These are phyloP conservation scores for Typhlichthys eigenmanni DNA, from an alignment of 2,797 vertebrate species.

Conservation along the genomic window DNA sequence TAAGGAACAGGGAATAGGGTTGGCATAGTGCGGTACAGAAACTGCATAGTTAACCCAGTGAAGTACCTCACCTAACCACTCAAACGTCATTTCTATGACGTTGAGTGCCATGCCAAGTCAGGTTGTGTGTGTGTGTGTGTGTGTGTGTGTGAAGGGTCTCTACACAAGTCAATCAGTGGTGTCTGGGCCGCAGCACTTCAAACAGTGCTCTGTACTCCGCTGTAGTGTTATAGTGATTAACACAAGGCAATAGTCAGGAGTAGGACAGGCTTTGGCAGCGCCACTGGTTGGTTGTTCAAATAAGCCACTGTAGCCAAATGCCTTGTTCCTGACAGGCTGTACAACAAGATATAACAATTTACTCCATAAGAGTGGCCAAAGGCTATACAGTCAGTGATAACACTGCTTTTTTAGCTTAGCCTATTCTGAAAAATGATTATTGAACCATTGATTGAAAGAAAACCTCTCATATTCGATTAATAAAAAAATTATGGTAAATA, in stretches of 20 bases:
- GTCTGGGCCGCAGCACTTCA: conserved; percentile 64
- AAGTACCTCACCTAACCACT: conserved; percentile 52
- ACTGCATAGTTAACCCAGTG: conserved; percentile 30
- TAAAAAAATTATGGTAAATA: too few species aligned
- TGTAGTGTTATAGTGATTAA: conserved; percentile 70
- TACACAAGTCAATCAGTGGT: conserved; percentile 55
- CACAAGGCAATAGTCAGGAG: conserved; percentile 61
- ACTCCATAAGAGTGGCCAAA: too few species aligned
- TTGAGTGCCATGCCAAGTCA: conserved; percentile 34
- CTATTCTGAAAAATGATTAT: too few species aligned
- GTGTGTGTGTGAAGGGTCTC: conserved; percentile 23
- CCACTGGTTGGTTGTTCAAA: conserved; percentile 40
- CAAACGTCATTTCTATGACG: conserved; percentile 41
- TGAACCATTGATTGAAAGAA: too few species aligned
- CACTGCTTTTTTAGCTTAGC: too few species aligned
- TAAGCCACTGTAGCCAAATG: conserved; percentile 33
- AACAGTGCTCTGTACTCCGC: conserved; percentile 49
- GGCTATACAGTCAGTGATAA: too few species aligned
- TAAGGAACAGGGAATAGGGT: conserved; percentile 15
- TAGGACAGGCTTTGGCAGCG: conserved; percentile 49
- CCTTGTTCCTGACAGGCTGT: conserved; percentile 1
- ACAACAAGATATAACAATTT: too few species aligned
- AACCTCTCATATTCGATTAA: too few species aligned
- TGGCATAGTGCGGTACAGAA: conserved; percentile 22
- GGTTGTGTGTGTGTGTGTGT: conserved; percentile 7